Evolutionary conservation across 2,113 vertebrate species (phyloP).

Genomic region (Clupea harengus): DNA sequence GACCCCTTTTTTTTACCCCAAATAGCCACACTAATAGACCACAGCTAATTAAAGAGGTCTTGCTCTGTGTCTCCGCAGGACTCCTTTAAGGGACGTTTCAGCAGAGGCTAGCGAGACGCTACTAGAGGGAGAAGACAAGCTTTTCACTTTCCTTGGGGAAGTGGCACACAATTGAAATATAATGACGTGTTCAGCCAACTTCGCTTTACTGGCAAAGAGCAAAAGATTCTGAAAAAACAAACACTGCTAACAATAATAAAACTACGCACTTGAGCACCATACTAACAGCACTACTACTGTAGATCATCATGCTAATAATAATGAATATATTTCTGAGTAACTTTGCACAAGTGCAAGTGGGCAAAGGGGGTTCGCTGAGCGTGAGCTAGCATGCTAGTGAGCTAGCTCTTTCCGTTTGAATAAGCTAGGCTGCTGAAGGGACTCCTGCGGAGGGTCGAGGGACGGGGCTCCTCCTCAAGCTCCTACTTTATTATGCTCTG

Average conservation of each 20-base stretch:
- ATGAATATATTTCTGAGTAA: not conserved
- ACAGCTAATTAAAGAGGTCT: conserved; percentile 62
- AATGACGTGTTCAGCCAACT: not conserved
- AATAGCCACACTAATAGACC: conserved; percentile 60
- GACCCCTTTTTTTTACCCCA: conserved; percentile 31
- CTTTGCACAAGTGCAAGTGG: not conserved
- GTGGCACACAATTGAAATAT: conserved; percentile 13
- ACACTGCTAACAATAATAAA: not conserved
- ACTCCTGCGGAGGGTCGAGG: not conserved
- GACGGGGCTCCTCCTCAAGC: not conserved
- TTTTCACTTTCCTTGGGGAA: conserved; percentile 10
- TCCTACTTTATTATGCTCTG: conserved; percentile 19
- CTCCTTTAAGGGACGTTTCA: conserved; percentile 47
- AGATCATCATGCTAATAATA: not conserved
- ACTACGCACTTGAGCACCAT: not conserved
- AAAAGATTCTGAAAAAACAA: conserved; percentile 3
- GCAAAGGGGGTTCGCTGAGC: not conserved
- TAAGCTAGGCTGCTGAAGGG: not conserved
- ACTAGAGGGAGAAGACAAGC: conserved; percentile 10
- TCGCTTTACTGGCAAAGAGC: not conserved
- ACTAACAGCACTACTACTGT: not conserved
- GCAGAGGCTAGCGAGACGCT: not conserved
- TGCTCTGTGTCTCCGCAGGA: conserved; percentile 51
- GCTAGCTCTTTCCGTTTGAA: conserved; percentile 3
- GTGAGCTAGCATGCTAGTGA: not conserved